Evolutionary conservation across 1,140 invertebrate species (phyloP).

Genomic region (Aphidius ervi): DNA sequence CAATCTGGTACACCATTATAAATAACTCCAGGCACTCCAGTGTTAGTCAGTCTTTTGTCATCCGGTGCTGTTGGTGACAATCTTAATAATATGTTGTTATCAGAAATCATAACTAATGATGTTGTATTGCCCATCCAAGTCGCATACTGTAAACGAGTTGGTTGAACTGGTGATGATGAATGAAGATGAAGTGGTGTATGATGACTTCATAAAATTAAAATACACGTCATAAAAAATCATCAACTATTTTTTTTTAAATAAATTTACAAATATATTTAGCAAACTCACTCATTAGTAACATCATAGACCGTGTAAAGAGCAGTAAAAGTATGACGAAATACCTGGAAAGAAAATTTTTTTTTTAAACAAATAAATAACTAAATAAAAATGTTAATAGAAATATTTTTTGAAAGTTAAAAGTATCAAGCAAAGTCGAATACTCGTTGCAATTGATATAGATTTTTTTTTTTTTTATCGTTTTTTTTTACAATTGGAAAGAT

Average conservation of each 20-base stretch:
- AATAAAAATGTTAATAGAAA: background rate
- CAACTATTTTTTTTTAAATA: constrained; percentile 8
- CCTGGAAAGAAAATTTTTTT: constrained; percentile 51
- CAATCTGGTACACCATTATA: constrained; percentile 93
- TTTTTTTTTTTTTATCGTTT: background rate
- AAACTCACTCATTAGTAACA: constrained; percentile 77
- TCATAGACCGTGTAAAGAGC: constrained; percentile 82
- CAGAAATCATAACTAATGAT: constrained; percentile 66
- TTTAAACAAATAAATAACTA: background rate
- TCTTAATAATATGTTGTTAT: constrained; percentile 85
- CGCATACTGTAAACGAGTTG: constrained; percentile 70
- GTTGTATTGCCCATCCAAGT: constrained; percentile 73
- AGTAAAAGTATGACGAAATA: constrained; percentile 75
- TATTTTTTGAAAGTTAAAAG: background rate
- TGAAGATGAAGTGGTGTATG: constrained; percentile 73
- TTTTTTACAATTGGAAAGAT: constrained; percentile 2
- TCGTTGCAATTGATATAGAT: background rate
- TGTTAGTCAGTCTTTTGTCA: constrained; percentile 68
- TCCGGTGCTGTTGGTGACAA: constrained; percentile 61
- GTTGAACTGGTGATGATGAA: constrained; percentile 63
- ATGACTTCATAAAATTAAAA: constrained; percentile 53
- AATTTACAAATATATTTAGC: constrained; percentile 1
- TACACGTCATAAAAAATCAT: constrained; percentile 8
- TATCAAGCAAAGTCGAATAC: background rate
- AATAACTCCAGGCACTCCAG: constrained; percentile 67